Base-by-base conservation (phyloP, 2,888 invertebrate genomes). In the Agrotis segetum region DNA sequence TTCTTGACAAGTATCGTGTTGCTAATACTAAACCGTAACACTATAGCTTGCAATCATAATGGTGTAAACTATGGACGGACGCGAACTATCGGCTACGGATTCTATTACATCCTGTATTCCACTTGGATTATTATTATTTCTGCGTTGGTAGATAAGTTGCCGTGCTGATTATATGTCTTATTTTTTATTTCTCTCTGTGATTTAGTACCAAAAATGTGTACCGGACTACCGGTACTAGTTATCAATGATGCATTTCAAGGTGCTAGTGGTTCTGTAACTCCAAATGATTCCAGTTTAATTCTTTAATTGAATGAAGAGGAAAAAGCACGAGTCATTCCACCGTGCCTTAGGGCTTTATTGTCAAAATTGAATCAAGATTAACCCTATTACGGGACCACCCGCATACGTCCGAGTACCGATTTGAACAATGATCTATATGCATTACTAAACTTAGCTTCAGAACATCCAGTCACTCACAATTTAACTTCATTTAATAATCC, bases 321-420 rank as follows among this genome's bases (percentile, higher is more conserved):
- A 77, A 83, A 81, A 62, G 29, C 44, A n/a, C 78, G 44, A 76
- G 82, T 85, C 85, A 85, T 67, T 66, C 67, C 14, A 67, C 61
- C 70, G 70, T 71, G 71, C 70, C 74, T 76, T 71, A 71, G 71
- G 70, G 66, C 66, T 74, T 88, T 82, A 88, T 88, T 88, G 88
- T 86, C 82, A 76, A 88, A 91, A 91, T 88, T 88, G 87, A 90
- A 90, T 93, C 88, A 85, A 90, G 88, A 90, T 92, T 91, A 92
- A 92, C 91, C 90, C 90, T 89, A 88, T 90, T 86, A 87, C 82
- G 69, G 79, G 92, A 91, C 91, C 92, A 94, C 94, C 94, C 94
- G 94, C 92, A 94, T 94, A 79, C 83, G 17, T 72, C 53, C 9
- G 71, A 83, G 77, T 73, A 80, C 74, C 80, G 83, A 90, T 89